Evolutionary conservation across 2,797 vertebrate genomes (phyloP).

Genomic region (Megaceryle alcyon): DNA sequence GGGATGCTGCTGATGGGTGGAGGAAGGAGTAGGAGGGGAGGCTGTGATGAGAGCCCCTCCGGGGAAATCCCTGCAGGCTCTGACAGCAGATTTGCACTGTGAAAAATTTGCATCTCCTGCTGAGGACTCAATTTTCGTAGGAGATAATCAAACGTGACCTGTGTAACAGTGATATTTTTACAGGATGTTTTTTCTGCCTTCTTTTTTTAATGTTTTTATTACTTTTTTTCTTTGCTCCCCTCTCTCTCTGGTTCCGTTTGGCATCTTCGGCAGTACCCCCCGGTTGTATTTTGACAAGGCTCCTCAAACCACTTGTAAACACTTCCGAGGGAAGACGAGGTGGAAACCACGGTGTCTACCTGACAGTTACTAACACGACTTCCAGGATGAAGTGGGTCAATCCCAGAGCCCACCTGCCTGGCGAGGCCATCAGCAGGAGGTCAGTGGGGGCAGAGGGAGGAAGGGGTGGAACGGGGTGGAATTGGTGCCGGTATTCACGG

Average conservation of each 20-base stretch:
- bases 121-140: slow-evolving; percentile 43
- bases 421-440: neutral
- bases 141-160: slow-evolving; percentile 50
- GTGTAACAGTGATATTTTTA: neutral
- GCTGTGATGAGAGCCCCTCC: neutral
- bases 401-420: neutral
- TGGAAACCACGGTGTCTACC: neutral
- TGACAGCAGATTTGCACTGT: slow-evolving; percentile 31
- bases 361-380: neutral
- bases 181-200: neutral
- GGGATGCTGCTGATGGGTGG: neutral
- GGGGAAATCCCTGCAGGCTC: neutral
- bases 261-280: neutral
- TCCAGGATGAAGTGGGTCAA: neutral
- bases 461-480: neutral
- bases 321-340: neutral
- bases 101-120: slow-evolving; percentile 28
- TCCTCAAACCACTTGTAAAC: neutral
- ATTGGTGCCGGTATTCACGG: neutral
- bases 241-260: neutral
- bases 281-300: neutral
- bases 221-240: neutral
- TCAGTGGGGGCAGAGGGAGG: accelerated
- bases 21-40: neutral
- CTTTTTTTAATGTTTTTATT: neutral